Evolutionary conservation across 2,888 invertebrate species (phyloP).

Genomic region (Dryobotodes eremita): DNA sequence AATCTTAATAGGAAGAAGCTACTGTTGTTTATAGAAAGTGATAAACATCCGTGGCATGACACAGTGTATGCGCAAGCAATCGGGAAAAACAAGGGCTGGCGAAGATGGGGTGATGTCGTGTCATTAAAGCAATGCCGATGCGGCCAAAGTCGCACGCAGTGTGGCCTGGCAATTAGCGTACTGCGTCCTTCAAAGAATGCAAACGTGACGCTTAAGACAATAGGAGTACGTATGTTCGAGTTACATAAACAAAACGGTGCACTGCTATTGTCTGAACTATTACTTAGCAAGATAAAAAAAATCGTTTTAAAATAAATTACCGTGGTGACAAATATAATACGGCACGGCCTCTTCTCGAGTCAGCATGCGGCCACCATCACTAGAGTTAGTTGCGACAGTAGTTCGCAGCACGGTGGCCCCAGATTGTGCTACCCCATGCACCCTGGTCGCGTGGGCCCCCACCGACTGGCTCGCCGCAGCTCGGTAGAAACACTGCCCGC

Average conservation of each 20-base stretch:
- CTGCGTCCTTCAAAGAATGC: neutral
- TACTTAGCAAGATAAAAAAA: constrained; percentile 2
- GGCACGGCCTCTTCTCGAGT: constrained; percentile 81
- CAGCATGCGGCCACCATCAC: constrained; percentile 69
- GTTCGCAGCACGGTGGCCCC: constrained; percentile 71
- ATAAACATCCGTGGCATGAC: neutral
- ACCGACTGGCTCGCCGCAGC: constrained; percentile 91
- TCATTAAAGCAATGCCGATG: neutral
- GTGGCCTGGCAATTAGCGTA: neutral
- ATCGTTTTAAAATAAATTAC: constrained; percentile 33
- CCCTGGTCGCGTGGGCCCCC: constrained; percentile 89
- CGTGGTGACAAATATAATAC: constrained; percentile 78
- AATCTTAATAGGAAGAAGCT: neutral
- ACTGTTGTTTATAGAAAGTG: neutral
- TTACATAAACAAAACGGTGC: constrained; percentile 17
- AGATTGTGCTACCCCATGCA: constrained; percentile 73
- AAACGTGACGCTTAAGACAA: neutral
- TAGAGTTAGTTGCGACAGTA: constrained; percentile 58
- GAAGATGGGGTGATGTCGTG: neutral
- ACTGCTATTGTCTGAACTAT: neutral
- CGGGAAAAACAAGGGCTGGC: neutral
- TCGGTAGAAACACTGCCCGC: constrained; percentile 93
- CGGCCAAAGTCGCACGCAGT: neutral
- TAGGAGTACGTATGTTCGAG: neutral
- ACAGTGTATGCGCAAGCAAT: neutral